Evolutionary conservation across 2,797 vertebrate species (phyloP).

Genomic region (Phoebastria nigripes): DNA sequence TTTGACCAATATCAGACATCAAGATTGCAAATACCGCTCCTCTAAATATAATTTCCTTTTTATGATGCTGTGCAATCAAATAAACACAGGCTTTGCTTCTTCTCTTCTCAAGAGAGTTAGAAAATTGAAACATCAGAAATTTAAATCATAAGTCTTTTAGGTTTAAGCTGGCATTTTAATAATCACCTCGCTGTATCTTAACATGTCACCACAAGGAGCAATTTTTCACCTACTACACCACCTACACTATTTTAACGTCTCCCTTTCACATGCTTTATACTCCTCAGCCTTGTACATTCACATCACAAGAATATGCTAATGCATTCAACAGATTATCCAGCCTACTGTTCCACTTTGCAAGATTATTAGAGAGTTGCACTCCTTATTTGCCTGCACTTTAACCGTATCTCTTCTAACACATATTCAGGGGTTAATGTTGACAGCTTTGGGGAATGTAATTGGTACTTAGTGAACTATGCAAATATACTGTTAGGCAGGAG

Average conservation of each 20-base stretch:
- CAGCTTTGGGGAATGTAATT: not conserved
- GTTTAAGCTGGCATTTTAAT: not conserved
- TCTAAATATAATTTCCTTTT: not conserved
- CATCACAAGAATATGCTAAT: not conserved
- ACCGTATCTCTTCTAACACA: not conserved
- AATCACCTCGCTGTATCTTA: not conserved
- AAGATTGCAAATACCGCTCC: not conserved
- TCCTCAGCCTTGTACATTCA: not conserved
- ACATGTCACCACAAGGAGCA: not conserved
- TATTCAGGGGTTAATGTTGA: not conserved
- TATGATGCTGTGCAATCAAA: not conserved
- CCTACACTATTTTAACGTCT: not conserved
- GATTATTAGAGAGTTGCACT: not conserved
- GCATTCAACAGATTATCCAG: not conserved
- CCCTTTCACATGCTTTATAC: not conserved
- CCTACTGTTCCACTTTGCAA: not conserved
- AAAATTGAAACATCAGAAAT: not conserved
- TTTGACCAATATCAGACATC: constrained; percentile 3
- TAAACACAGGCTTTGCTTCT: not conserved
- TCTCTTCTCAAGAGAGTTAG: not conserved
- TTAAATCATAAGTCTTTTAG: not conserved
- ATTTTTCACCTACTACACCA: not conserved
- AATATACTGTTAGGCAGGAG: not conserved
- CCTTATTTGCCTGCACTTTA: not conserved
- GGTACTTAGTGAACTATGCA: not conserved